Evolutionary conservation across 1,140 invertebrate species (phyloP).

Genomic region (Euwallacea similis): DNA sequence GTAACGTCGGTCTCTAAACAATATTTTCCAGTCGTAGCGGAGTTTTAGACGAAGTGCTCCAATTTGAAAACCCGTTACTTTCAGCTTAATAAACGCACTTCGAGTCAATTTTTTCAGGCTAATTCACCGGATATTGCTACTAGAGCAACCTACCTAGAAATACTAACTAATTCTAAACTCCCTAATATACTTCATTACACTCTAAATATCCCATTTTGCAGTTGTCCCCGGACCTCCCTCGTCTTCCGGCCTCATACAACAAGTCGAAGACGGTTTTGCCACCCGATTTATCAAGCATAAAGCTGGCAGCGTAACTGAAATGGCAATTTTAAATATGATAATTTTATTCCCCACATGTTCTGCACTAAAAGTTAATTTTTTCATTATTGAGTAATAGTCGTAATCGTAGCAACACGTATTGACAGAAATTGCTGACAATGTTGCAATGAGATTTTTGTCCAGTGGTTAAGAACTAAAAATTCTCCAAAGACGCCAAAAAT

Average conservation of each 20-base stretch:
- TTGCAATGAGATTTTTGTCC: too few species aligned
- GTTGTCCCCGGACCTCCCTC: conserved; percentile 80
- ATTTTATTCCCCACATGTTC: not conserved
- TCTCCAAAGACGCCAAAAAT: too few species aligned
- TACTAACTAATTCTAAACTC: not conserved
- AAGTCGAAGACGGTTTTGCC: conserved; percentile 74
- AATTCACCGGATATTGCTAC: not conserved
- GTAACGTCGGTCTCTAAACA: conserved; percentile 16
- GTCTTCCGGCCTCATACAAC: conserved; percentile 79
- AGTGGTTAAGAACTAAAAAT: too few species aligned
- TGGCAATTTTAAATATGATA: conserved; percentile 4
- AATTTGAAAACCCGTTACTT: too few species aligned
- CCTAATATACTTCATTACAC: conserved; percentile 79
- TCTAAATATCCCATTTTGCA: conserved; percentile 79
- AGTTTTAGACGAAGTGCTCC: not conserved
- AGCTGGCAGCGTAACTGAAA: conserved; percentile 81
- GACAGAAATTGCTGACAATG: too few species aligned
- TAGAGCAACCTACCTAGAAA: not conserved
- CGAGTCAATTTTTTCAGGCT: not conserved
- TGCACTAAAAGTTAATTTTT: not conserved
- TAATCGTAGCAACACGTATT: too few species aligned
- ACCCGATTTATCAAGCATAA: conserved; percentile 72
- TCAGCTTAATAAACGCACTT: not conserved
- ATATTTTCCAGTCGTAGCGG: conserved; percentile 13
- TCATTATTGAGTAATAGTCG: too few species aligned